Base-by-base conservation (phyloP, 2,888 invertebrate genomes). In the Ferrisia virgata region DNA sequence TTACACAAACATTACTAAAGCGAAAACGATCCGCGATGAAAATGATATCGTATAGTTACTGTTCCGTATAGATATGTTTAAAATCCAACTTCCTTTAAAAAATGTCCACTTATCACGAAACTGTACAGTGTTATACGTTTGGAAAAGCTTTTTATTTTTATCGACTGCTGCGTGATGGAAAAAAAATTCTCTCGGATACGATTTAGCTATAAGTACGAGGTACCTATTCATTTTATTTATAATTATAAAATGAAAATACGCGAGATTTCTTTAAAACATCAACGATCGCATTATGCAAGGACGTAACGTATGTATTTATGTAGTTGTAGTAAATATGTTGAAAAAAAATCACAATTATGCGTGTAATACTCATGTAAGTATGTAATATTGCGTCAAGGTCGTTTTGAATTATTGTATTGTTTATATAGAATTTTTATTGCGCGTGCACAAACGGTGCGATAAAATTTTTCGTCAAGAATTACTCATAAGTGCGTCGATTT, bases 351-450 rank as follows among this genome's bases (percentile, higher is more conserved):
- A 53, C 80, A 53, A 80, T 43, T 53, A 53, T 80, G 25, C 33
- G 53, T 25, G 40, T 53, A 80, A 31, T 80, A 80, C 80, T 47
- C 25, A 80, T 80, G 11, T 80, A n/a, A n/a, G n/a, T n/a, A n/a
- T n/a, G n/a, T 80, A 47, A 53, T 80, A 47, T 80, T 80, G 53
- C 53, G 11, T 47, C 80, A 80, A 80, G 80, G 80, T 80, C 47
- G 25, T 13, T 25, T 80, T 33, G 80, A 18, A 80, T 80, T n/a
- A n/a, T n/a, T 47, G 80, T 80, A 80, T 80, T 47, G 80, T 80
- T 80, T 47, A 43, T 43, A 76, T 76, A 80, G 53, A 80, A 47
- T 80, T 80, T 80, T 80, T 80, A 53, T 80, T 80, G 53, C 80
- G 80, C 80, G 53, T 53, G 53, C 39, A 79, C 28, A 79, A 39